Evolutionary conservation across 1,140 invertebrate species (phyloP), one percentile per base, ranked within the genome.

Genomic region (Holotrichia oblita): DNA sequence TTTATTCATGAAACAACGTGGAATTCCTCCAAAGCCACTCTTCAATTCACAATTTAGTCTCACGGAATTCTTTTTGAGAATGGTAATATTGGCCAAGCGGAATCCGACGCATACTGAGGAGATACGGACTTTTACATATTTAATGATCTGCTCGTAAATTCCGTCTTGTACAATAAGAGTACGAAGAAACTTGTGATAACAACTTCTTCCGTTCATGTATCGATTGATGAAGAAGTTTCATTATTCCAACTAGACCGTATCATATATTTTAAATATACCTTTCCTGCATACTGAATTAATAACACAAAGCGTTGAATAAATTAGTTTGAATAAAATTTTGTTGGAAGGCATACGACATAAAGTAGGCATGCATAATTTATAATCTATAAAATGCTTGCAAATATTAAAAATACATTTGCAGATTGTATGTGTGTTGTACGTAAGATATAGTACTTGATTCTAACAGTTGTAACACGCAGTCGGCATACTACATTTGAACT

Each of bases 101-200:
- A 27, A 69, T 34, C 27, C 61, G 61, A 69, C 12, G 61, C 61
- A 69, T 69, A 69, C 61, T 69, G 61, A 69, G 12, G 22, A 69
- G 61, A 69, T 27, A 69, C 61, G 22, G 12, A 69, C 61, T 69
- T 69, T 69, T 69, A 69, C 61, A 69, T 69, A 69, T 69, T 69
- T 69, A 69, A 69, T 69, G 61, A 69, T 69, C 22, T 69, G 9
- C 20, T 69, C 61, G 61, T 69, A 69, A 69, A 69, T 69, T 69
- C 61, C 61, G 61, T 69, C 61, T 69, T 69, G 22, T 34, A 34
- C 20, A 69, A 69, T 22, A 20, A 69, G 61, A 69, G 22, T 22
- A 69, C 61, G 22, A 69, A 69, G 61, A 69, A 69, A 69, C 61
- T 69, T 69, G 6, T 69, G 61, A 69, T 69, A 69, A 69, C 61